phyloP scores from a whole-genome alignment of 2,888 invertebrate genomes.

The Heteromyza rotundicornis region DNA sequence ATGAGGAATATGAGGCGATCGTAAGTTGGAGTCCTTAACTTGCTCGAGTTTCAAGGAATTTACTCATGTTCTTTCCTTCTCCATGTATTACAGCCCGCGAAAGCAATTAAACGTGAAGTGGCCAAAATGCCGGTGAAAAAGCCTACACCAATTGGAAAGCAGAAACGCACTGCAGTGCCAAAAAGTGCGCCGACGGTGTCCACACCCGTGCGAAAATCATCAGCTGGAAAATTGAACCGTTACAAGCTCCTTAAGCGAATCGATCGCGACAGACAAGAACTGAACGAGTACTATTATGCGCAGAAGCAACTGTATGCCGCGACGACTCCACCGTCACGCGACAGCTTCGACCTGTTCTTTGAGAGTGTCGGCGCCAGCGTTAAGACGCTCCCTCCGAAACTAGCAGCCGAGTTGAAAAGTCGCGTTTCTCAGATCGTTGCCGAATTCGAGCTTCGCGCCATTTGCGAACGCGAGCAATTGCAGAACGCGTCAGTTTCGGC shows the following conservation, averaged over 20 bases:
- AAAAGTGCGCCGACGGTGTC: too few relatives aligned
- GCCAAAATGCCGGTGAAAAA: too few relatives aligned
- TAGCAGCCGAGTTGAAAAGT: slow-evolving; percentile 52
- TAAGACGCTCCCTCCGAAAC: slow-evolving; percentile 48
- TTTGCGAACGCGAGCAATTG: slow-evolving; percentile 44
- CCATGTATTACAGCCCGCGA: neutral
- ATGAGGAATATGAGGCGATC: neutral
- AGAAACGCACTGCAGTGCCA: too few relatives aligned
- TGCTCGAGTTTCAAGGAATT: too few relatives aligned
- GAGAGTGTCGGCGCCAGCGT: slow-evolving; percentile 53
- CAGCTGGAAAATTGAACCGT: slow-evolving; percentile 26
- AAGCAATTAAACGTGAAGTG: neutral
- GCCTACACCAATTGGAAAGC: neutral
- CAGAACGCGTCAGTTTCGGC: neutral
- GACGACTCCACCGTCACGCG: slow-evolving; percentile 16
- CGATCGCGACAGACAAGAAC: slow-evolving; percentile 34
- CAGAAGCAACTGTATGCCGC: neutral
- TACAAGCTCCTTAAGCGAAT: slow-evolving; percentile 39
- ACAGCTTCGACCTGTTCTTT: slow-evolving; percentile 51
- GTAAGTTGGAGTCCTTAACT: too few relatives aligned
- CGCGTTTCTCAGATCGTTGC: slow-evolving; percentile 50
- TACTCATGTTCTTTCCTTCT: too few relatives aligned
- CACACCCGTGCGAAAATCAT: too few relatives aligned
- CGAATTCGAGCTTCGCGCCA: slow-evolving; percentile 53
- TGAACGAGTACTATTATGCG: slow-evolving; percentile 33